Base-by-base conservation (phyloP, 2,113 vertebrate species). In the Corynorhinus townsendii region DNA sequence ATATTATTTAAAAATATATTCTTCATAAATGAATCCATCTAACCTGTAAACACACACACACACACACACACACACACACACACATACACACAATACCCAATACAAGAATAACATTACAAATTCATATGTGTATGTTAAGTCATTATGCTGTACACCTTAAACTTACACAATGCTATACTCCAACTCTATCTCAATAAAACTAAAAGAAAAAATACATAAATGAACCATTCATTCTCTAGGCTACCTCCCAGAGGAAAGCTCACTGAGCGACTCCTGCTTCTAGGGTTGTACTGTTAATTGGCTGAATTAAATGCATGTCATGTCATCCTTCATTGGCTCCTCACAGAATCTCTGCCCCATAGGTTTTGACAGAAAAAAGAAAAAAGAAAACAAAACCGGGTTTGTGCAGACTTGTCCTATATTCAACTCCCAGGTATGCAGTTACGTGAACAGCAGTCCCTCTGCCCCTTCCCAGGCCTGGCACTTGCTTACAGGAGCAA, bases 1-100 rank as follows among this genome's bases (percentile, higher is more conserved):
- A 72, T 40, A 88, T 89, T 86, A 89, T 24, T 89, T 91, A 68
- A 82, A 43, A 24, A 73, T 4, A 47, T n/a, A 69, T 5, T 80
- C 20, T 89, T 86, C 10, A 79, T 86, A 45, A 90, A 66, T 30
- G 24, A 72, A 73, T 38, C 2, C 26, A 59, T 17, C 38, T 64
- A 45, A 76, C 0, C 30, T 81, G 8, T 33, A 33, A 77, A 33
- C 11, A 26, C 17, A 35, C 49, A 81, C 2, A 59, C 12, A 82
- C 56, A 59, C 0, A 26, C 0, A 73, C 54, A 24, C 22, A 56
- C 54, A 24, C 22, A 56, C 56, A 59, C 20, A 56, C 2, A 56
- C 43, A 10, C 0, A 20, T 0, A 75, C 8, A 40, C 68, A 79
- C 7, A 66, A 4, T 28, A 62, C 4, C 43, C 8, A 52, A 24